Evolutionary conservation across 2,888 invertebrate species (phyloP).

Genomic region (Aromia moschata): DNA sequence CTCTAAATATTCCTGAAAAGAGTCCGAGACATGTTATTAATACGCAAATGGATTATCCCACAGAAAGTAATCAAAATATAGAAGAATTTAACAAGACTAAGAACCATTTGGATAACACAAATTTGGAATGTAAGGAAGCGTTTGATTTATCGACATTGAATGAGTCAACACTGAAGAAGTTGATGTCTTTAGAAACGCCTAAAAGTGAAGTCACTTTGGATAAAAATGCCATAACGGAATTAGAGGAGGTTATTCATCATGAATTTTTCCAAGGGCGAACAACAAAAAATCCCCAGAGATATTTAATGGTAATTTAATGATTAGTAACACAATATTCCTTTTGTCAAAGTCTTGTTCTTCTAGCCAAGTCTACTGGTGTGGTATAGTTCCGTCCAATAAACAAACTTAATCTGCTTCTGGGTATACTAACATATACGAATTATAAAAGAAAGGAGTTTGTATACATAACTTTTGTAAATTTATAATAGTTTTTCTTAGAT

Average conservation of each 20-base stretch:
- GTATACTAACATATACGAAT: too few relatives aligned
- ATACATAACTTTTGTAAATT: too few relatives aligned
- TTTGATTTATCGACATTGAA: slow-evolving; percentile 44
- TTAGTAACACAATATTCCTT: too few relatives aligned
- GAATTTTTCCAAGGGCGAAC: slow-evolving; percentile 69
- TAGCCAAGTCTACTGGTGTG: too few relatives aligned
- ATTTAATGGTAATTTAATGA: slow-evolving; percentile 63
- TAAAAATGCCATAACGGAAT: slow-evolving; percentile 61
- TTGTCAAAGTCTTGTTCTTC: too few relatives aligned
- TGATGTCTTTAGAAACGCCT: slow-evolving; percentile 63
- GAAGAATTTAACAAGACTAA: background rate
- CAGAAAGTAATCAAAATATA: background rate
- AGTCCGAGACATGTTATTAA: too few relatives aligned
- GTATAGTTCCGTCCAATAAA: too few relatives aligned
- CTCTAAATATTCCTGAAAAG: background rate
- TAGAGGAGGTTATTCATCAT: slow-evolving; percentile 66
- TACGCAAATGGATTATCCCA: background rate
- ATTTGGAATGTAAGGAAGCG: background rate
- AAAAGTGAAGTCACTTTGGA: slow-evolving; percentile 60
- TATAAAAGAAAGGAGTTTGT: too few relatives aligned
- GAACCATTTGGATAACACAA: background rate
- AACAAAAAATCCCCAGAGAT: slow-evolving; percentile 68
- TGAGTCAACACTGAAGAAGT: slow-evolving; percentile 46
- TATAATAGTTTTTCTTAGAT: too few relatives aligned
- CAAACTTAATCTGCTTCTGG: too few relatives aligned